phyloP scores from a whole-genome alignment of 2,888 invertebrate genomes.

The Caenorhabditis auriculariae region DNA sequence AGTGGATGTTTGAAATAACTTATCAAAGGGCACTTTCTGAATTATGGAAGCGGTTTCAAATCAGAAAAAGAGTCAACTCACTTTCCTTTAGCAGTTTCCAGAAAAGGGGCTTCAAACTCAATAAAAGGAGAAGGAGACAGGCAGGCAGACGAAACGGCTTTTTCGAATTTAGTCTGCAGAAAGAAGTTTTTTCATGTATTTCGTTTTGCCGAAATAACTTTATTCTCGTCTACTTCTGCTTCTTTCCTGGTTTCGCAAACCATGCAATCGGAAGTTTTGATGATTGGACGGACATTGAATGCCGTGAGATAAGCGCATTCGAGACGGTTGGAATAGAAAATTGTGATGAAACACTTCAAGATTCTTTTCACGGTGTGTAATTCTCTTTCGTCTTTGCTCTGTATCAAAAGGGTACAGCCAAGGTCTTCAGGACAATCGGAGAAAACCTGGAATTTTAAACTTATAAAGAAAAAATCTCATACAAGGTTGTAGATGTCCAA shows the following conservation, averaged over 20 bases:
- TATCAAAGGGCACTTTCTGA: conserved; percentile 69
- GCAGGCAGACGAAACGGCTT: conserved; percentile 40
- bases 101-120: conserved; percentile 80
- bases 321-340: conserved; percentile 85
- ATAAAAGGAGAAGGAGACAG: conserved; percentile 85
- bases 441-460: conserved; percentile 33
- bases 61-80: conserved; percentile 66
- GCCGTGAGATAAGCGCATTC: conserved; percentile 80
- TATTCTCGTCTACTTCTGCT: too few species aligned
- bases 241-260: conserved; percentile 42
- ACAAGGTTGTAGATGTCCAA: background rate
- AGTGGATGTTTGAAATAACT: conserved; percentile 62
- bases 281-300: conserved; percentile 36
- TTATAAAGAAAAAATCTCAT: too few species aligned
- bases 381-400: conserved; percentile 73
- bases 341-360: conserved; percentile 72
- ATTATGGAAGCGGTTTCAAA: conserved; percentile 2
- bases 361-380: conserved; percentile 55
- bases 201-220: too few species aligned
- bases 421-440: conserved; percentile 79
- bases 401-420: conserved; percentile 82
- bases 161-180: conserved; percentile 34
- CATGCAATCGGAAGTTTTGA: conserved; percentile 36
- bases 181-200: too few species aligned
- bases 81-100: conserved; percentile 76